Percentiles rank a stretch among this genome's conserved stretches.
Conservation (phyloP, 1,140 invertebrate species). For the Formica exsecta region DNA sequence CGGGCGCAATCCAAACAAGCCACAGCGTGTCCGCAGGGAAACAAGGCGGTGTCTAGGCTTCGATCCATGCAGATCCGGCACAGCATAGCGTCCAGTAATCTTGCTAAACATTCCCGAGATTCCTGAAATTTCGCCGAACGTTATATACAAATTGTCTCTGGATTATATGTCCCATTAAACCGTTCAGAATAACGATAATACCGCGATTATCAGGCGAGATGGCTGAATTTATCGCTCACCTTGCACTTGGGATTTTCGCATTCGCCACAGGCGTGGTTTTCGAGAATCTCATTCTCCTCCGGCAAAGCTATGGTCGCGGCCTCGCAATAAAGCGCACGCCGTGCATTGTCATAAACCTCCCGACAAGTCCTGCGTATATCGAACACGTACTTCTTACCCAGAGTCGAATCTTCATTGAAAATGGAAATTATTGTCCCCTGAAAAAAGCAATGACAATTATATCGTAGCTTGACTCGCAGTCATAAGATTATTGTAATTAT, state of each 20-base stretch:
- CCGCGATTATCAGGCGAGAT: background rate
- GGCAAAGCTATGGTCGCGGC: constrained; percentile 82
- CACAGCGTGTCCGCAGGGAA: constrained; percentile 94
- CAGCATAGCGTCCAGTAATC: constrained; percentile 90
- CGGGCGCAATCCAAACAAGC: constrained; percentile 91
- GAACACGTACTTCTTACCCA: constrained; percentile 95
- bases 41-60: constrained; percentile 92
- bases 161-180: background rate
- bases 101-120: constrained; percentile 87
- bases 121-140: constrained; percentile 84
- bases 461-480: background rate
- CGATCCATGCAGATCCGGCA: constrained; percentile 95
- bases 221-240: constrained; percentile 63
- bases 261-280: constrained; percentile 81
- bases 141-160: constrained; percentile 6
- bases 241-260: constrained; percentile 84
- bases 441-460: constrained; percentile 29
- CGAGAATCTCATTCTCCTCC: constrained; percentile 82
- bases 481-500: too few species aligned
- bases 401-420: constrained; percentile 95
- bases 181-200: background rate
- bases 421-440: constrained; percentile 95
- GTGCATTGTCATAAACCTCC: constrained; percentile 95
- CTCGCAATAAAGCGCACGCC: constrained; percentile 89
- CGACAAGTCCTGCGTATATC: constrained; percentile 94